Evolutionary conservation across 2,113 vertebrate genomes (phyloP).

Genomic region (Gadus macrocephalus): DNA sequence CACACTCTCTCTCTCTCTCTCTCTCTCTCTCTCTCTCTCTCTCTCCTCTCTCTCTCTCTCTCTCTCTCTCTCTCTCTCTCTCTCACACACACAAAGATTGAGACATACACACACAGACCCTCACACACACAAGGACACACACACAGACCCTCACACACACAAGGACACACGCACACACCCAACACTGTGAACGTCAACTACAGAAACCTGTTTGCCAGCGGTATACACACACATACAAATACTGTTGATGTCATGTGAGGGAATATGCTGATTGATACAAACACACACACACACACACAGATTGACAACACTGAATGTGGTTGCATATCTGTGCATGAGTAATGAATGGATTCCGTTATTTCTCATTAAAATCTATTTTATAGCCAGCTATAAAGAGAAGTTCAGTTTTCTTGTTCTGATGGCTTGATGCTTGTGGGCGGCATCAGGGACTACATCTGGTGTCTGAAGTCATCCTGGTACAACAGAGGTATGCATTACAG

Average conservation of each 20-base stretch:
- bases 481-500: conserved; percentile 33
- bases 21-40: no score
- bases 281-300: conserved; percentile 4
- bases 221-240: conserved; percentile 51
- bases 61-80: no score
- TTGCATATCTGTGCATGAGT: no score
- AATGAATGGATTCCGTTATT: no score
- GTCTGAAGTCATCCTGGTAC: conserved; percentile 12
- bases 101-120: no score
- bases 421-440: conserved; percentile 8
- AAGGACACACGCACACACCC: conserved; percentile 31
- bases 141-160: background rate
- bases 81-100: no score
- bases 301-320: background rate
- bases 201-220: background rate
- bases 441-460: conserved; percentile 16
- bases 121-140: no score
- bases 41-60: no score
- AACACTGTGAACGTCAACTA: conserved; percentile 20
- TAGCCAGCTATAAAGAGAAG: background rate
- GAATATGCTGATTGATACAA: conserved; percentile 1
- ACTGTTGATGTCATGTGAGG: background rate
- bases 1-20: no score
- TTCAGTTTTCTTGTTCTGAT: conserved; percentile 2
- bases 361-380: no score